Evolutionary conservation across 2,113 vertebrate genomes (phyloP).

Genomic region (Sorex fumeus): DNA sequence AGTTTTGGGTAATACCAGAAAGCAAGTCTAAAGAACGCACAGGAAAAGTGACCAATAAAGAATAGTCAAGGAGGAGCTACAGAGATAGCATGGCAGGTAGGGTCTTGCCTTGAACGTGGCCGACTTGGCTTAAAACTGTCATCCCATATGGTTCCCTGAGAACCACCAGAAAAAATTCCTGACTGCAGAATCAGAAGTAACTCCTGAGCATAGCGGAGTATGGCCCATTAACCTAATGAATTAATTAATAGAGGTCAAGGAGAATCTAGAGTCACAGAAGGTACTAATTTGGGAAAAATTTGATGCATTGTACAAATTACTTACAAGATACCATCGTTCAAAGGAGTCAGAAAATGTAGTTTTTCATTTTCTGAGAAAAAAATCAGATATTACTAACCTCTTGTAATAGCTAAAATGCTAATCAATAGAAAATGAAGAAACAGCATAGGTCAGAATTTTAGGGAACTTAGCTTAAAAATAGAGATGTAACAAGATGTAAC

Average conservation of each 20-base stretch:
- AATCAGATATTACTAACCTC: background rate
- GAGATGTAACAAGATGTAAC: background rate
- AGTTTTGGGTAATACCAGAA: constrained; percentile 22
- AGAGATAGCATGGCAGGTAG: too few relatives aligned
- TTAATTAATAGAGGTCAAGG: constrained; percentile 7
- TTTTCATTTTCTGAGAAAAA: background rate
- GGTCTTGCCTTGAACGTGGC: too few relatives aligned
- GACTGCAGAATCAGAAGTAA: too few relatives aligned
- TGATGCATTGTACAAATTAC: background rate
- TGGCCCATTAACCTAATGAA: background rate
- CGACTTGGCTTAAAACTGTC: too few relatives aligned
- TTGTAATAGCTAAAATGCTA: background rate
- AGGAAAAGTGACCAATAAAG: constrained; percentile 21
- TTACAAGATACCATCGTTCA: background rate
- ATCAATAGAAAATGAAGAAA: constrained; percentile 27
- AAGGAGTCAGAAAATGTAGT: constrained; percentile 37
- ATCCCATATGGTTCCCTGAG: too few relatives aligned
- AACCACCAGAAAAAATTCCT: too few relatives aligned
- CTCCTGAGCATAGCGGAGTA: too few relatives aligned
- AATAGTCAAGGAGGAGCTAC: too few relatives aligned
- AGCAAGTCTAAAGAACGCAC: background rate
- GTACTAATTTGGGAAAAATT: background rate
- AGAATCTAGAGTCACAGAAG: constrained; percentile 39
- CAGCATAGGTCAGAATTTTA: background rate
- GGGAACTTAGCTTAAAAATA: background rate